These are phyloP conservation scores for Elymnias hypermnestra DNA, from an alignment of 1,140 invertebrate species.

Conservation along the genomic window DNA sequence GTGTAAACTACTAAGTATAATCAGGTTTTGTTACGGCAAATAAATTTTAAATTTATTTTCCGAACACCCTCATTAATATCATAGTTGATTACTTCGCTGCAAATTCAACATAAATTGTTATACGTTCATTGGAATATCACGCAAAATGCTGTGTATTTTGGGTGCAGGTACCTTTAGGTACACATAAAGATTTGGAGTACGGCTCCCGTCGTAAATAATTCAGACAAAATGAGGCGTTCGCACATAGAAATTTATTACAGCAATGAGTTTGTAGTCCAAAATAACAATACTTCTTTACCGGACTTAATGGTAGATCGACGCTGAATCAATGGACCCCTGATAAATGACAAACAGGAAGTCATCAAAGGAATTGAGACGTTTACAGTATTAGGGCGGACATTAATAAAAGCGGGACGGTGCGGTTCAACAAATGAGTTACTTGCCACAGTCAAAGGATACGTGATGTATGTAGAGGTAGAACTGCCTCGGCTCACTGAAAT, in stretches of 20 bases:
- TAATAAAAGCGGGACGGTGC: constrained; percentile 53
- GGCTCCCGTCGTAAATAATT: constrained; percentile 40
- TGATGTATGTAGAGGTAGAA: constrained; percentile 44
- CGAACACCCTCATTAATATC: constrained; percentile 36
- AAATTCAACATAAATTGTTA: neutral
- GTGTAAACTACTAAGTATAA: constrained; percentile 3
- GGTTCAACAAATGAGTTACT: constrained; percentile 57
- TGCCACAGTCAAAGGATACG: constrained; percentile 47
- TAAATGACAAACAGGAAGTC: constrained; percentile 56
- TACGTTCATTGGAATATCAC: too few relatives aligned
- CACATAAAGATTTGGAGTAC: constrained; percentile 48
- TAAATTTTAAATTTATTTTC: constrained; percentile 47
- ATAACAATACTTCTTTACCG: constrained; percentile 60
- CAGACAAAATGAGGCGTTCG: constrained; percentile 53
- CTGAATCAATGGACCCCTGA: constrained; percentile 34
- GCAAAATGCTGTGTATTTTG: too few relatives aligned
- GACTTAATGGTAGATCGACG: constrained; percentile 25
- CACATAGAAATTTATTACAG: constrained; percentile 68
- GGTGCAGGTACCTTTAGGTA: constrained; percentile 49
- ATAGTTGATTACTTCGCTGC: constrained; percentile 22
- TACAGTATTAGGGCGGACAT: constrained; percentile 52
- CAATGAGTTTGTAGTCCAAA: constrained; percentile 34
- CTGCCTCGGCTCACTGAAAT: constrained; percentile 39
- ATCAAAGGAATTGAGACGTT: constrained; percentile 66
- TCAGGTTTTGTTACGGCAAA: constrained; percentile 25